Conservation (phyloP, 2,888 invertebrate genomes). For the Agriopis aurantiaria region DNA sequence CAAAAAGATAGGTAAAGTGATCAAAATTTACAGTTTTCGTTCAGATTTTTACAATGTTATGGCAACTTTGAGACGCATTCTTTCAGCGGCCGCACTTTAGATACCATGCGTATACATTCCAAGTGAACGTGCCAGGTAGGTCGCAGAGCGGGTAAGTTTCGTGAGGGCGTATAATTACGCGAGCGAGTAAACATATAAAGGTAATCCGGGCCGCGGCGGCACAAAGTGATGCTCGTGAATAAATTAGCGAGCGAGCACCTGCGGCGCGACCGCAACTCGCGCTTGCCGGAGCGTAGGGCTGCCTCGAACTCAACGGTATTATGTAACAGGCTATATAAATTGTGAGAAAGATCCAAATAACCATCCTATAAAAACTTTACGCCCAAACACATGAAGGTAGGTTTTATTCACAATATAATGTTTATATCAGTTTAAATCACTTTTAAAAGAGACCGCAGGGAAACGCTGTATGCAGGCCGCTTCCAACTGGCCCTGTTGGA, state of each 20-base stretch:
- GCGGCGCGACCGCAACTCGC: constrained; percentile 72
- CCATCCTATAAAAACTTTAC: too few relatives aligned
- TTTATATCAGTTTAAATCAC: too few relatives aligned
- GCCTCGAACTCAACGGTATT: constrained; percentile 13
- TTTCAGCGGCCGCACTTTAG: neutral
- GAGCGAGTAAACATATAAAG: constrained; percentile 85
- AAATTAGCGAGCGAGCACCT: constrained; percentile 80
- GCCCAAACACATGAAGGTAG: too few relatives aligned
- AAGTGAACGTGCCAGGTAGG: constrained; percentile 23
- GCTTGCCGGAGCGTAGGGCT: constrained; percentile 56
- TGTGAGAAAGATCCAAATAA: neutral
- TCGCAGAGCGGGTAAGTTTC: constrained; percentile 69
- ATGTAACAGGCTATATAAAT: neutral
- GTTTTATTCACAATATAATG: too few relatives aligned
- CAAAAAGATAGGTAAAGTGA: too few relatives aligned
- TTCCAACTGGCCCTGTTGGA: too few relatives aligned
- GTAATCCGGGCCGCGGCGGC: constrained; percentile 85
- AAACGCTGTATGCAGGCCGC: too few relatives aligned
- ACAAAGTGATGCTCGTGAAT: constrained; percentile 85
- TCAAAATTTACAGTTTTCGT: too few relatives aligned
- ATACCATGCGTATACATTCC: constrained; percentile 12
- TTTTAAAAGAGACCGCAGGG: too few relatives aligned
- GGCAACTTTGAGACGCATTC: too few relatives aligned
- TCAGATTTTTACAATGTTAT: too few relatives aligned
- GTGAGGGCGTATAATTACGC: constrained; percentile 85